phyloP scores from a whole-genome alignment of 2,113 vertebrate genomes.

The Barnardius zonarius region DNA sequence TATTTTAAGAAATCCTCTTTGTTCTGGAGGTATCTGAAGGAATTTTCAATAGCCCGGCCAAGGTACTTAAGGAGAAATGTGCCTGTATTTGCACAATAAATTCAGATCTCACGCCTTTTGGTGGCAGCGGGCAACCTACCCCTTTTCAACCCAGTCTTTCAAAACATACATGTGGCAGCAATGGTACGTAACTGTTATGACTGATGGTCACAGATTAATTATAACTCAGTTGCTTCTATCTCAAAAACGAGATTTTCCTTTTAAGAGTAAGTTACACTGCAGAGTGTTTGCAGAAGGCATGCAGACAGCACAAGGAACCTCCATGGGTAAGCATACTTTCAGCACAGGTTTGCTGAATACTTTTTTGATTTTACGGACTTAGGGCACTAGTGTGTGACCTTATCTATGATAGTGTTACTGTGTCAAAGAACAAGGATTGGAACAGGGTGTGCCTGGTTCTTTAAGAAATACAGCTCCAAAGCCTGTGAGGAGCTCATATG shows the following conservation, averaged over 20 bases:
- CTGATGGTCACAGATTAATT: neutral
- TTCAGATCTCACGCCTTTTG: neutral
- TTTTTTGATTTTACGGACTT: neutral
- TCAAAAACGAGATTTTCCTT: neutral
- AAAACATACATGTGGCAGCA: neutral
- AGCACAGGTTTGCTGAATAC: neutral
- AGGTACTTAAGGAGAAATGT: neutral
- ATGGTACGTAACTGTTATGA: neutral
- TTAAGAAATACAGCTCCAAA: neutral
- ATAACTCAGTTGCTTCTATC: neutral
- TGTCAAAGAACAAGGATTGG: neutral
- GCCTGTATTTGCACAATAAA: neutral
- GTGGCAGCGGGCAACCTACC: neutral
- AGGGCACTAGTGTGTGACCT: neutral
- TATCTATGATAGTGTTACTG: neutral
- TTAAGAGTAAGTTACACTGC: neutral
- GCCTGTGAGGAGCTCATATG: neutral
- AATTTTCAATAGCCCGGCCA: neutral
- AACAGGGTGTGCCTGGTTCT: neutral
- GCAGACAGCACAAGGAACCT: neutral
- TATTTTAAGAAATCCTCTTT: neutral
- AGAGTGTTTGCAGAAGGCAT: neutral
- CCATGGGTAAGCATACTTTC: neutral
- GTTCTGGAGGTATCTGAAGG: neutral
- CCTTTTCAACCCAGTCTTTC: neutral